Evolutionary conservation across 2,113 vertebrate genomes (phyloP), one percentile per base, ranked within the genome.

Genomic region (Siphamia tubifer): DNA sequence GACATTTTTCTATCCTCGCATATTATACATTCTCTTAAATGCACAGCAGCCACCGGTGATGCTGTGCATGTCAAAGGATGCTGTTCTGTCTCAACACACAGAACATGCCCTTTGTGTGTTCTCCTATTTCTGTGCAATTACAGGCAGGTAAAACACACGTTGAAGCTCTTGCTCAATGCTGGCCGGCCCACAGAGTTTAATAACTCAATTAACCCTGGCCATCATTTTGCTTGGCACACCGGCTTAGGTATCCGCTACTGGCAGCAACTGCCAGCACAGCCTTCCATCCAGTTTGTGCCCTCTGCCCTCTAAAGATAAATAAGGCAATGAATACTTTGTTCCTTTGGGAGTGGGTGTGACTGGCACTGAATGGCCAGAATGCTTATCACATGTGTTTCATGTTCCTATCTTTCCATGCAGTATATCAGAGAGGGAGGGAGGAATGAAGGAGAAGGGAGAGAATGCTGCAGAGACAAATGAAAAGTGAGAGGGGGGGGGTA

Each of bases 221-320:
- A 54, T 84, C 69, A 77, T 73, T 74, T 80, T 49, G 42, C 60
- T 40, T 28, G 66, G 72, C 62, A 63, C 68, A 68, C 69, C 11
- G 44, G 52, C 60, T 79, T 53, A 63, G 84, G 77, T 74, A 78
- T 82, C 66, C 70, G 79, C 71, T 24, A 63, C 57, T 24, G 47
- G 35, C 58, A 20, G 53, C 45, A 71, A 69, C 60, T 83, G 54
- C 47, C 54, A 73, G 55, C 62, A 55, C 66, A 65, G 45, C 62
- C 62, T 53, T 39, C 49, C 23, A 77, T 86, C 77, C 81, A 85
- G 81, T 88, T 79, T 86, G 74, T 84, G 81, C 61, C 72, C 82
- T 66, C 52, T 83, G 65, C 60, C 78, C 78, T 68, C 58, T 15
- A 34, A 74, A 82, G 70, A 80, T 80, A 86, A 87, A 81, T 82